Evolutionary conservation across 2,113 vertebrate species (phyloP), one percentile per base, ranked within the genome.

Genomic region (Prunella himalayana): DNA sequence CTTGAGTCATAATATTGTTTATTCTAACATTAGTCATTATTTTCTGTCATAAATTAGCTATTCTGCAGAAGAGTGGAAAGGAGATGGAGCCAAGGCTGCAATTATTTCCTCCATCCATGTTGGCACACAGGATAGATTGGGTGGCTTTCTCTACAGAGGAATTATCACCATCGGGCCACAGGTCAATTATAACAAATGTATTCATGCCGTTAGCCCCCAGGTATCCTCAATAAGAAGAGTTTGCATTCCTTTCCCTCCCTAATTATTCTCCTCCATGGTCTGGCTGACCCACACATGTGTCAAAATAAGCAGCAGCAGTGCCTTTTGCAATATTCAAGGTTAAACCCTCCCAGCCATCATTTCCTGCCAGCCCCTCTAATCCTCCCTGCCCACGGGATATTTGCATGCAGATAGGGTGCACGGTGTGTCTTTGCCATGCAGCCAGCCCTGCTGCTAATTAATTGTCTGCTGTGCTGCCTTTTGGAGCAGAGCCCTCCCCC

Each of bases 21-120:
- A 95, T 97, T 97, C 93, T 95, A 93, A 97, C 92, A 96, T 97
- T 97, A 97, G 96, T 97, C 96, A 96, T 92, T 83, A 93, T 96
- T 96, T 96, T 95, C 92, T 95, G 71, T 65, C 89, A 88, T 93
- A 91, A 97, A 97, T 97, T 97, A 94, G 76, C 95, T 90, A 37
- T 96, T 95, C 88, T 95, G 73, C 77, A 93, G 80, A 82, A 92
- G 85, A 94, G 81, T 81, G 88, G 77, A 78, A 95, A 82, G 6
- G 57, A 89, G 90, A 93, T 82, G 82, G 91, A 97, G 91, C 89
- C 87, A 73, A 77, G 87, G 79, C 57, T 93, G 83, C 89, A 96
- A 95, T 97, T 93, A 96, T 95, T 96, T 63, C 42, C 0, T 39
- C 22, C 79, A 86, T 79, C 87, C 84, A 35, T 61, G 84, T 86